A percentile compares a stretch with the other conserved stretches of the same genome.
phyloP scores from a whole-genome alignment of 2,113 vertebrate genomes.

The Microtus montanus region DNA sequence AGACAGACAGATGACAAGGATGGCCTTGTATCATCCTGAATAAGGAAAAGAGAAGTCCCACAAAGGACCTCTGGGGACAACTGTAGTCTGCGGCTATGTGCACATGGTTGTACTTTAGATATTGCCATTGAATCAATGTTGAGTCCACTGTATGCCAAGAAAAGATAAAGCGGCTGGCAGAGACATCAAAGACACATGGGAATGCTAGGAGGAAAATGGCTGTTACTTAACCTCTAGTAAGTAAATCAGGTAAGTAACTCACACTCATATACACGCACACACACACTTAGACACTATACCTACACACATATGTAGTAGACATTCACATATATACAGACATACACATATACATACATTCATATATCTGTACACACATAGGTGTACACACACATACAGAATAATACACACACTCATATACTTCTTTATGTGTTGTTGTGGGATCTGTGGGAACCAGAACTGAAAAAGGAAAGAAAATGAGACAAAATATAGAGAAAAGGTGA shows the following conservation, averaged over 20 bases:
- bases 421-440: not conserved
- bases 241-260: not conserved
- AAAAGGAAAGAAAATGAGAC: not conserved
- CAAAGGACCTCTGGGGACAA: no score
- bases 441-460: no score
- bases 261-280: not conserved
- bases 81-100: accelerated
- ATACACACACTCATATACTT: not conserved
- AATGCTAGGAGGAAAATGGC: not conserved
- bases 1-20: not conserved
- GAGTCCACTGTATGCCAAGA: not conserved
- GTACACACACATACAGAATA: not conserved
- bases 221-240: not conserved
- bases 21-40: not conserved
- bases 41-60: not conserved
- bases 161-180: not conserved
- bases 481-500: not conserved
- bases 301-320: not conserved
- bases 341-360: not conserved
- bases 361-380: not conserved
- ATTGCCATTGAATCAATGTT: not conserved
- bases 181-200: not conserved
- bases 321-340: not conserved
- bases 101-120: not conserved
- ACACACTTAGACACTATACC: not conserved